Base-by-base conservation (phyloP, 1,140 invertebrate genomes). In the Lordiphosa mommai region DNA sequence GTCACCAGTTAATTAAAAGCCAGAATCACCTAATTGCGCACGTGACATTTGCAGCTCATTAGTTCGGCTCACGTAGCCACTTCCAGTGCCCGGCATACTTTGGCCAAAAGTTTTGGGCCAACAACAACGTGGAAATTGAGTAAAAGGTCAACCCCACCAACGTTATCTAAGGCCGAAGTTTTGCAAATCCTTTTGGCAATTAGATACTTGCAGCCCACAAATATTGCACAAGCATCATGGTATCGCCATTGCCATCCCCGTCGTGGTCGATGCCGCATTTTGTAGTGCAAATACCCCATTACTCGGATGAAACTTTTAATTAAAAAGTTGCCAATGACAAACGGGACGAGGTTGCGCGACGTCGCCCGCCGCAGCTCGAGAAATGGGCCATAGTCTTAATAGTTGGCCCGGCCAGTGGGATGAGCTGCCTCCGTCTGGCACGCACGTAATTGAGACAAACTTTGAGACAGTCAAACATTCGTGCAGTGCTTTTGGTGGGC, bases 231-330 rank as follows among this genome's bases (percentile, higher is more conserved):
- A 63, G 71, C 66, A 82, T 73, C 69, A 48, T 43, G 51, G 72
- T 71, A 76, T 80, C 68, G 52, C 47, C 37, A 61, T 52, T 20
- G 63, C 38, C 41, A 51, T 47, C 4, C 29, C 30, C 32, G 64
- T 56, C 44, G 50, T 66, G 52, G 64, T 59, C 36, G 51, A 53
- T 50, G 55, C 71, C 61, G 76, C 76, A 74, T 82, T 71, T 80
- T 77, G 65, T 61, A 80, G 76, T 80, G 76, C 71, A 85, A 88
- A 87, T 79, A 84, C 85, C 80, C 72, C 77, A 84, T 84, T 84
- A 84, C 77, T 77, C 60, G 77, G 68, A 84, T 84, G 77, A 82
- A 82, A 82, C 77, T 84, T 84, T 84, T 84, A 84, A 84, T 84
- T 84, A 84, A 84, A 84, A 84, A 80, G 76, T 80, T 80, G 55